Percentiles rank a stretch among this genome's conserved stretches.
Conservation (phyloP, 2,797 vertebrate species). For the Micropoecilia bifurca region DNA sequence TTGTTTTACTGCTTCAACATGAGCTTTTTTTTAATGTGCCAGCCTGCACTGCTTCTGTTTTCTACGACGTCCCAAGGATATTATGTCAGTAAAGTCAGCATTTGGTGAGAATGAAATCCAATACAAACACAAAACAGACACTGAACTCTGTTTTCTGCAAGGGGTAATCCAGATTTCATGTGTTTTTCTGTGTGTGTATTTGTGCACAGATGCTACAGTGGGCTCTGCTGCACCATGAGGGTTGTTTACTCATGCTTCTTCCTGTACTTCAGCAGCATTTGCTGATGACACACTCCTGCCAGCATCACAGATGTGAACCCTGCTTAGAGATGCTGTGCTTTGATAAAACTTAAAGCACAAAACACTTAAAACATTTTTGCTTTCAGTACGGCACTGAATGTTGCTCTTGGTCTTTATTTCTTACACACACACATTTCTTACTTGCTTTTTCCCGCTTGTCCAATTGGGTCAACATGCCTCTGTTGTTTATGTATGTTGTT, state of each 20-base stretch:
- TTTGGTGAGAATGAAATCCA: constrained; percentile 16
- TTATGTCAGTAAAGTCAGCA: constrained; percentile 30
- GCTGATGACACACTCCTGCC: constrained; percentile 21
- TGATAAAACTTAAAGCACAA: neutral
- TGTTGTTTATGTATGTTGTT: neutral
- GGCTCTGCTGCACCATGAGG: constrained; percentile 13
- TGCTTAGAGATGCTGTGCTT: constrained; percentile 5
- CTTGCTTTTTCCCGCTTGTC: neutral
- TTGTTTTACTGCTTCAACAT: constrained; percentile 18
- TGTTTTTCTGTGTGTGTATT: constrained; percentile 2
- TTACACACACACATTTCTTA: constrained; percentile 5
- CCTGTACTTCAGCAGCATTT: constrained; percentile 11
- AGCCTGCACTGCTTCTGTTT: constrained; percentile 30
- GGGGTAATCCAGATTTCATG: constrained; percentile 29
- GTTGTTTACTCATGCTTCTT: constrained; percentile 3
- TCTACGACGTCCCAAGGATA: constrained; percentile 27
- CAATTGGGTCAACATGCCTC: neutral
- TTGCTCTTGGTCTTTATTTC: constrained; percentile 3
- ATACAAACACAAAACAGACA: constrained; percentile 12
- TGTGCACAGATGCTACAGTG: constrained; percentile 20
- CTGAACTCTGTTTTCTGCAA: neutral
- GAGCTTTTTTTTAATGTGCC: constrained; percentile 22
- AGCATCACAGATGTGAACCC: constrained; percentile 14
- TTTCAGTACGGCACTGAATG: constrained; percentile 12
- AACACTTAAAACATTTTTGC: constrained; percentile 19